A percentile compares a stretch with the other conserved stretches of the same genome.
Evolutionary conservation across 37 sponge, comb jelly and placozoan genomes (phyloP).

Genomic region (Diacarnus erythraeanus): DNA sequence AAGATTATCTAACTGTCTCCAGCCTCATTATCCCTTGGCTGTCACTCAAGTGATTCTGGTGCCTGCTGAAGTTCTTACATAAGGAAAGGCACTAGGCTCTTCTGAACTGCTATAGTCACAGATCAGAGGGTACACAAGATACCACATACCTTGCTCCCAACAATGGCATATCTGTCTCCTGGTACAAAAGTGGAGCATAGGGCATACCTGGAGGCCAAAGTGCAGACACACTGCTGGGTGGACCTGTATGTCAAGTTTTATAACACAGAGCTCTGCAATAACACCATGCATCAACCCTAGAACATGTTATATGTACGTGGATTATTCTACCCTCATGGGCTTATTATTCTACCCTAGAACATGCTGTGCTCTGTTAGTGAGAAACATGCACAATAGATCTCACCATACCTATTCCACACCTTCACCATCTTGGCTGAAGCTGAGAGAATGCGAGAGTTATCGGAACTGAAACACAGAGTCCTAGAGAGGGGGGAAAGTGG

Average conservation of each 20-base stretch:
- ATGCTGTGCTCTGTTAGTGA: too few relatives aligned
- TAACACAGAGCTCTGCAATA: too few relatives aligned
- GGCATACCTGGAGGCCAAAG: constrained; percentile 75
- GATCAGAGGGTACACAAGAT: too few relatives aligned
- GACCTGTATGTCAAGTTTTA: constrained; percentile 30
- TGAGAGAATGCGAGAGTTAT: constrained; percentile 66
- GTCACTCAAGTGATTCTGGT: not conserved
- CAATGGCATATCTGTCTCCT: constrained; percentile 81
- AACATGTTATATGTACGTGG: too few relatives aligned
- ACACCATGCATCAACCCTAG: too few relatives aligned
- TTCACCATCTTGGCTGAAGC: constrained; percentile 70
- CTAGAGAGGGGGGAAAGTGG: constrained; percentile 10
- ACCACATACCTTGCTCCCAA: constrained; percentile 82
- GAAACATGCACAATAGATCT: too few relatives aligned
- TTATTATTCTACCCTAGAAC: too few relatives aligned
- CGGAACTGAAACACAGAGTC: constrained; percentile 81
- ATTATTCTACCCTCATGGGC: too few relatives aligned
- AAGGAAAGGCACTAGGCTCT: too few relatives aligned
- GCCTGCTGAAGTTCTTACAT: not conserved
- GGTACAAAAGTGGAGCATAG: constrained; percentile 80
- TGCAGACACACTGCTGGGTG: constrained; percentile 73
- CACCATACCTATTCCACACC: constrained; percentile 73
- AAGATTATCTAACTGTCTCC: too few relatives aligned
- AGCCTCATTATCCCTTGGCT: too few relatives aligned
- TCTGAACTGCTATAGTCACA: too few relatives aligned